A percentile compares a stretch with the other conserved stretches of the same genome.
Evolutionary conservation across 2,888 invertebrate genomes (phyloP).

Genomic region (Margaritifera margaritifera): DNA sequence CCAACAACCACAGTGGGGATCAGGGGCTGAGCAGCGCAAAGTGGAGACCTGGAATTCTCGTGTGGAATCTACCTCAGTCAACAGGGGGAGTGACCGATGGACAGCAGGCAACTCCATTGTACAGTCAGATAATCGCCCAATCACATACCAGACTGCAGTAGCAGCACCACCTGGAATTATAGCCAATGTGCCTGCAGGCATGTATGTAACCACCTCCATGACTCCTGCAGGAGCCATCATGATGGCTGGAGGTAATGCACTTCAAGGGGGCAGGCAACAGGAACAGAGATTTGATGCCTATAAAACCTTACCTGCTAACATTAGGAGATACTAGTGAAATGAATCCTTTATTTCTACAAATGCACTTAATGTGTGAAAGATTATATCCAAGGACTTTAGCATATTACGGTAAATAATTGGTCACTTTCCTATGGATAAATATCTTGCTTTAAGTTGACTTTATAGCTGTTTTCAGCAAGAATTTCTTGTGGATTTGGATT

Average conservation of each 20-base stretch:
- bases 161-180: constrained; percentile 40
- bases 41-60: constrained; percentile 22
- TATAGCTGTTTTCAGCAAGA: no score
- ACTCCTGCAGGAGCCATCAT: constrained; percentile 42
- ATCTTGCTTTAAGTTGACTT: no score
- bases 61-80: constrained; percentile 17
- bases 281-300: constrained; percentile 55
- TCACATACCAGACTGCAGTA: constrained; percentile 39
- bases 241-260: constrained; percentile 41
- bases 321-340: constrained; percentile 23
- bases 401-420: no score
- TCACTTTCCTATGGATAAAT: no score
- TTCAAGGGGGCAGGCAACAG: constrained; percentile 34
- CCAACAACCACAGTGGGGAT: constrained; percentile 32
- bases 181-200: constrained; percentile 43
- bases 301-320: constrained; percentile 36
- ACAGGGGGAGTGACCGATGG: constrained; percentile 41
- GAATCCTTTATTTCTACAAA: background rate
- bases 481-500: no score
- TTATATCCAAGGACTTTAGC: no score
- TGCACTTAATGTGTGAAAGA: no score
- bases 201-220: constrained; percentile 44
- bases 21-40: constrained; percentile 29
- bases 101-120: constrained; percentile 37
- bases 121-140: constrained; percentile 38